Percentiles rank a stretch among this genome's conserved stretches.
These are phyloP conservation scores for Eudorcas thomsonii DNA, from an alignment of 2,113 vertebrate species.

Conservation along the genomic window DNA sequence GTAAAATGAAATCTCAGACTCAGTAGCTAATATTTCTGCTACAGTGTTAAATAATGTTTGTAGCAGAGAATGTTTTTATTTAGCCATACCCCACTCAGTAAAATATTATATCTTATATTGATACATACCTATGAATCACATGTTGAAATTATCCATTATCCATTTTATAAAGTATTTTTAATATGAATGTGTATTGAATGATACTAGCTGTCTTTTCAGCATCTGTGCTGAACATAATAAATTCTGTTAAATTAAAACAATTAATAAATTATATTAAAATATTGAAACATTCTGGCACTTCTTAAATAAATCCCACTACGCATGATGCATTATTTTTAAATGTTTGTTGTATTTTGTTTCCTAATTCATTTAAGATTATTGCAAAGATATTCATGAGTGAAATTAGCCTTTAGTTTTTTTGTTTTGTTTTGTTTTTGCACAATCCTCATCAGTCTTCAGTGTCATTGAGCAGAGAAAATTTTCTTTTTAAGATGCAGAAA, in stretches of 20 bases:
- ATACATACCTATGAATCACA: neutral
- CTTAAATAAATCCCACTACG: neutral
- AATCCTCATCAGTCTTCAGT: neutral
- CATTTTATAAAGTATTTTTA: neutral
- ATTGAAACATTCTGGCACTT: neutral
- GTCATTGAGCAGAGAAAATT: neutral
- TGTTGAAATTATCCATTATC: neutral
- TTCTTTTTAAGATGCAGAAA: neutral
- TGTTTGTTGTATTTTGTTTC: neutral
- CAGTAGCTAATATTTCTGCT: neutral
- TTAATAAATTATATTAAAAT: neutral
- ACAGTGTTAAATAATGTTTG: neutral
- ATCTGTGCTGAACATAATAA: neutral
- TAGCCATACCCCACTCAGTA: neutral
- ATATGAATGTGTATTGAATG: neutral
- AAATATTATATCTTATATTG: neutral
- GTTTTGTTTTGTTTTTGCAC: slow-evolving; percentile 8
- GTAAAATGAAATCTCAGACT: neutral
- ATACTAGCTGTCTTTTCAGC: neutral
- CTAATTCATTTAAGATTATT: slow-evolving; percentile 1
- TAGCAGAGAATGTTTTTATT: neutral
- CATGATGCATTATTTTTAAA: neutral
- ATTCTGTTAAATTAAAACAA: neutral
- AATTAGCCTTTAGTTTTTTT: neutral
- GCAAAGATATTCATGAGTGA: neutral